These are phyloP conservation scores for Drosophila rufa DNA, from an alignment of 1,140 invertebrate species.

Conservation along the genomic window DNA sequence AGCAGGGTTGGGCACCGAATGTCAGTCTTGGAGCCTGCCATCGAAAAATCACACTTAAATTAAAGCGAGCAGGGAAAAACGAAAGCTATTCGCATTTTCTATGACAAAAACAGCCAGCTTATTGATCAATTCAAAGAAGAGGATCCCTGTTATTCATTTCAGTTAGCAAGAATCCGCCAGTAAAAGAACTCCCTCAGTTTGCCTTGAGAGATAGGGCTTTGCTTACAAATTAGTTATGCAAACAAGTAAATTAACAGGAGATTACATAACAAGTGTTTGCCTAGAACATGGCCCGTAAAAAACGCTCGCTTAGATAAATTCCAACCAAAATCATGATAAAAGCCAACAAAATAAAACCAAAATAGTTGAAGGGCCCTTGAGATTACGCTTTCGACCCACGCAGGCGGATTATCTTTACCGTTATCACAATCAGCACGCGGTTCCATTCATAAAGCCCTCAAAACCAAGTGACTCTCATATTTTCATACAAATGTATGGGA, in stretches of 20 bases:
- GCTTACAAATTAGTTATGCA: constrained; percentile 30
- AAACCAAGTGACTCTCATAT: constrained; percentile 15
- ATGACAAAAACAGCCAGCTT: neutral
- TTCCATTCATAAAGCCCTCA: constrained; percentile 44
- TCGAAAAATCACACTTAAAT: too few relatives aligned
- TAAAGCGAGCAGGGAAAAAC: neutral
- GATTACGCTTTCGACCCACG: constrained; percentile 18
- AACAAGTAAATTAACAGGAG: constrained; percentile 29
- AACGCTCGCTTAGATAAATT: constrained; percentile 18
- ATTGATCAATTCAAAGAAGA: neutral
- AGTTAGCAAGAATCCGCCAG: neutral
- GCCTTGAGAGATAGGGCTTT: constrained; percentile 10
- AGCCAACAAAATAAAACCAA: neutral
- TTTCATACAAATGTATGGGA: neutral
- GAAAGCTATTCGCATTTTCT: neutral
- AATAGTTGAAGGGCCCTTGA: constrained; percentile 34
- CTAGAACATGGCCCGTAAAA: constrained; percentile 6
- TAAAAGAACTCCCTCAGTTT: constrained; percentile 8
- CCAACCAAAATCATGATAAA: constrained; percentile 20
- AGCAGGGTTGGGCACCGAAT: neutral
- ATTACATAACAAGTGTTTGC: constrained; percentile 34
- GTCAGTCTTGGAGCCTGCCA: too few relatives aligned
- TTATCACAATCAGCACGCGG: constrained; percentile 30
- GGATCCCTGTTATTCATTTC: neutral
- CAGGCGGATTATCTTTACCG: constrained; percentile 28